Evolutionary conservation across 2,113 vertebrate species (phyloP).

Genomic region (Ammospiza nelsoni): DNA sequence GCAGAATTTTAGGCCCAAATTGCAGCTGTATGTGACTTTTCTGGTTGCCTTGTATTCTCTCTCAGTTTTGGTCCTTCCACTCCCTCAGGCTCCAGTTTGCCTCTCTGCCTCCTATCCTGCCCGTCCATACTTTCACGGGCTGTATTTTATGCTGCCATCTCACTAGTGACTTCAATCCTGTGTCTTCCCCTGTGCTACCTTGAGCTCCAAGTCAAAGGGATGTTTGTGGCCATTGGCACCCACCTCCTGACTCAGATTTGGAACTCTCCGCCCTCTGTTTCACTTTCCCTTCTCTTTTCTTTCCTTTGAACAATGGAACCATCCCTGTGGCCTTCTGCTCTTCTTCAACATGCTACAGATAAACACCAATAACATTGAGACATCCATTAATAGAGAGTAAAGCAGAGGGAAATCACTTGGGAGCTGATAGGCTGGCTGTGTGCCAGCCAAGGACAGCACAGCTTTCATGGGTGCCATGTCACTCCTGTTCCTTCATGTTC

Average conservation of each 20-base stretch:
- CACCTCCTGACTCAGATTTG: background rate
- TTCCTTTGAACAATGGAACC: background rate
- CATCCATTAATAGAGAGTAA: background rate
- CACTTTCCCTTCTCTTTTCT: background rate
- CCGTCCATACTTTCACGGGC: background rate
- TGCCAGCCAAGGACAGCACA: background rate
- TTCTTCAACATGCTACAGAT: background rate
- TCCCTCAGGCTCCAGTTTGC: background rate
- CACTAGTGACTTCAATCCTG: background rate
- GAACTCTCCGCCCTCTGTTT: background rate
- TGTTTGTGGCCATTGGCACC: background rate
- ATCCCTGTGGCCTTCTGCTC: background rate
- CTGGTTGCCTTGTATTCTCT: background rate
- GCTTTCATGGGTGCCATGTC: background rate
- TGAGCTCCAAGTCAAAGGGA: background rate
- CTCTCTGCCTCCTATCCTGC: background rate
- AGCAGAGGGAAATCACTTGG: background rate
- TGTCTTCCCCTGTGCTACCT: background rate
- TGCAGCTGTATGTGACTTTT: background rate
- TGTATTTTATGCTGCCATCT: background rate
- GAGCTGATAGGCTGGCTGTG: background rate
- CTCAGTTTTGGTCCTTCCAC: background rate
- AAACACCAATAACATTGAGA: background rate
- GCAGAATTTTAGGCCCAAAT: conserved; percentile 3
- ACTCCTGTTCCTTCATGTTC: background rate